These are phyloP conservation scores for Aquatica leii DNA, from an alignment of 2,888 invertebrate genomes.

Conservation along the genomic window DNA sequence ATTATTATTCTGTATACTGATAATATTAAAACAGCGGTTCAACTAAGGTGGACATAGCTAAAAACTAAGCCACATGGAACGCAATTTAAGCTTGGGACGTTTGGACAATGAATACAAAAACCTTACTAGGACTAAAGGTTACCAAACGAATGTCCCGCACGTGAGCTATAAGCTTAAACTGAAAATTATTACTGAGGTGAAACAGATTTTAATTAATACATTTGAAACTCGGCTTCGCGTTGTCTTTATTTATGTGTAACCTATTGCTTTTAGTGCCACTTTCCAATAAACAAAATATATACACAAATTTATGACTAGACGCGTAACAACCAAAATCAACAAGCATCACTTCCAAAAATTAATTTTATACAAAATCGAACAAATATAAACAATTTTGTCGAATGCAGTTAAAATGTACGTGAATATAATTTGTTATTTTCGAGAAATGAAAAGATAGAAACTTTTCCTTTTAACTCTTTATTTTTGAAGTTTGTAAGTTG, in stretches of 20 bases:
- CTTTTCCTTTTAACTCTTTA: constrained; percentile 23
- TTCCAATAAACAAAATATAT: constrained; percentile 13
- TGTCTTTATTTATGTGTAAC: constrained; percentile 27
- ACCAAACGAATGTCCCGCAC: constrained; percentile 37
- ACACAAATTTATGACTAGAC: background rate
- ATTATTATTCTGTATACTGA: constrained; percentile 58
- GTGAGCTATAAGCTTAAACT: constrained; percentile 42
- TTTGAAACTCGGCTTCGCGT: constrained; percentile 16
- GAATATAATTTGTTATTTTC: background rate
- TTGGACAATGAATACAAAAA: constrained; percentile 41
- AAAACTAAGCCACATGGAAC: constrained; percentile 44
- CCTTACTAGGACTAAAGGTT: constrained; percentile 38
- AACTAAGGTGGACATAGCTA: constrained; percentile 49
- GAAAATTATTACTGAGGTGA: constrained; percentile 41
- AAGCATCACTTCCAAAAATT: no score
- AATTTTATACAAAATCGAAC: no score
- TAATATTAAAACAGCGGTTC: constrained; percentile 54
- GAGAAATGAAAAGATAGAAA: constrained; percentile 10
- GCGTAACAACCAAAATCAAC: no score
- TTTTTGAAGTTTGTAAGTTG: constrained; percentile 28
- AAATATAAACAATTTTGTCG: no score
- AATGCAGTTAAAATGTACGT: background rate
- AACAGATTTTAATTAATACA: constrained; percentile 37
- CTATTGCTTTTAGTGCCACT: constrained; percentile 14
- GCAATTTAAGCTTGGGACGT: constrained; percentile 44